Base-by-base conservation (phyloP, 2,113 vertebrate species). In the Suncus etruscus region DNA sequence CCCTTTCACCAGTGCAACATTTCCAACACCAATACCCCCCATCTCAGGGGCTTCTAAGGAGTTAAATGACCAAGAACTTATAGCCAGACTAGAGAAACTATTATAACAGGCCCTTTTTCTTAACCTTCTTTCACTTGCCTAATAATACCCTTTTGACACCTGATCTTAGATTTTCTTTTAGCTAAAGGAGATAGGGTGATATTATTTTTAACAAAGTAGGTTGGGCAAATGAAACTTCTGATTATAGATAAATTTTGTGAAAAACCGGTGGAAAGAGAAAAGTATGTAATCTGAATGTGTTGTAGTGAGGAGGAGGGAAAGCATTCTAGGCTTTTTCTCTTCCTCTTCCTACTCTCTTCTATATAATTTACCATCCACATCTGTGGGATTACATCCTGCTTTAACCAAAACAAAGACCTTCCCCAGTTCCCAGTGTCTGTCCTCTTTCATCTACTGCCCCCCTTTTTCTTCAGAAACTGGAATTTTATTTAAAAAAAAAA, bases 261-360 rank as follows among this genome's bases (percentile, higher is more conserved):
- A 39, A 39, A 39, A 39, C 39, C 2, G 61, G 61, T 63, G 61
- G 61, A 63, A 27, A 27, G 11, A 27, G 11, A 11, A 66, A 66
- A 66, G 25, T 27, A 6, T 24, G 63, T 29, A 16, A 27, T 24
- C 15, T 58, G 54, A 14, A 58, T 58, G 8, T 29, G 14, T 68
- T n/a, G 32, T 47, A 20, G 54, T 14, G 63, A 27, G 27, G n/a
- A 15, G 66, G 58, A 24, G 11, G 11, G 24, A 14, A 24, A 31
- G 85, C 48, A 89, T 39, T 81, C 48, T 66, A 27, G 27, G 69
- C 54, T 58, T 80, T 86, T 70, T 54, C 11, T 70, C 54, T 80
- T 72, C 5, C 24, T 7, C 47, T 83, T 20, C 61, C 12, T 75
- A 14, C 14, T 31, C 14, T 25, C n/a, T 58, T 39, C 8, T 9